phyloP scores from a whole-genome alignment of 2,797 vertebrate species.

The Onychomys torridus region DNA sequence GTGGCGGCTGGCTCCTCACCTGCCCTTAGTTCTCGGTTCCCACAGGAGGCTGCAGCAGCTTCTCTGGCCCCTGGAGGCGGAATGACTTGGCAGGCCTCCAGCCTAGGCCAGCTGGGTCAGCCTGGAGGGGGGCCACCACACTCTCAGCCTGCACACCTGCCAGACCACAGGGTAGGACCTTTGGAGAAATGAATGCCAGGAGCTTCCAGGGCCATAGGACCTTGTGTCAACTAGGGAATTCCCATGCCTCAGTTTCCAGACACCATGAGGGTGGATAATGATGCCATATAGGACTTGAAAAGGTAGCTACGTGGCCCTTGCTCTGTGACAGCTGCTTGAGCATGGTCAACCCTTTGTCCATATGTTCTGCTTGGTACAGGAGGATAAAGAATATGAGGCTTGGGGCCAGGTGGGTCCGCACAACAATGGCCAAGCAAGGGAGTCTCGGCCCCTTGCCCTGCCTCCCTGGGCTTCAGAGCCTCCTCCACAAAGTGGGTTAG shows the following conservation, averaged over 20 bases:
- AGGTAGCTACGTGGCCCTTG: fast-evolving
- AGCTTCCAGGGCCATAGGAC: not conserved
- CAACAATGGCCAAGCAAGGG: no score
- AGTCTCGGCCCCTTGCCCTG: fast-evolving
- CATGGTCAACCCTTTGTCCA: fast-evolving
- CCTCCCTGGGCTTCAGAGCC: no score
- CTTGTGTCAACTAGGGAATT: no score
- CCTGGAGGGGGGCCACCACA: not conserved
- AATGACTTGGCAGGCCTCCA: not conserved
- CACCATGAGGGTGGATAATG: fast-evolving
- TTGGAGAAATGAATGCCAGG: fast-evolving
- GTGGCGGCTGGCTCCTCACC: not conserved
- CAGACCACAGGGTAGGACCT: not conserved
- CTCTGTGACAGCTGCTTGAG: fast-evolving
- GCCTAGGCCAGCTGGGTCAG: not conserved
- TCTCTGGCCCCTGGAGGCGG: not conserved
- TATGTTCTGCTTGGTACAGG: fast-evolving
- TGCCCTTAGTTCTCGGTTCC: not conserved
- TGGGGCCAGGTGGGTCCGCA: fast-evolving
- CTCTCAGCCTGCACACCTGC: not conserved
- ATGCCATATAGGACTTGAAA: fast-evolving
- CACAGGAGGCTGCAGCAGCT: not conserved
- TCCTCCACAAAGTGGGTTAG: not conserved
- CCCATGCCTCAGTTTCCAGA: not conserved
- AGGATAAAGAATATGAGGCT: fast-evolving